These are phyloP conservation scores for Diabrotica undecimpunctata DNA, from an alignment of 1,140 invertebrate species.

Conservation along the genomic window DNA sequence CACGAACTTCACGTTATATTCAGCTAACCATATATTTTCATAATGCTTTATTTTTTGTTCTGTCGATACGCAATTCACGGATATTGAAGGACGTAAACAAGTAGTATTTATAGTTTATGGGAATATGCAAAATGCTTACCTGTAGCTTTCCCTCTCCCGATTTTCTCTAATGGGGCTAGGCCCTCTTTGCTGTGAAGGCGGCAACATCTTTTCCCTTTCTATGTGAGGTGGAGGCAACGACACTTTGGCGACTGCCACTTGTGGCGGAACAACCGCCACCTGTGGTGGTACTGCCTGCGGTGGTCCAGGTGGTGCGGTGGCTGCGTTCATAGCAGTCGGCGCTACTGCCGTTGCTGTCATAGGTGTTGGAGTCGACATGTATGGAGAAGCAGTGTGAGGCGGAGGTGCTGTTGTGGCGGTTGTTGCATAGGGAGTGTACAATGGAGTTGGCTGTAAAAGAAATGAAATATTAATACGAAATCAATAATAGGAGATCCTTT, in stretches of 20 bases:
- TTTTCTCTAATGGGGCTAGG: constrained; percentile 60
- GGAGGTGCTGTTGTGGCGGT: constrained; percentile 41
- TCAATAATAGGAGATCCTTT: too few relatives aligned
- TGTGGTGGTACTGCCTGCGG: constrained; percentile 3
- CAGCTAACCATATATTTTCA: too few relatives aligned
- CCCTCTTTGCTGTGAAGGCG: constrained; percentile 55
- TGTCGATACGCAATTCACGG: too few relatives aligned
- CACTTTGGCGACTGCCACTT: constrained; percentile 25
- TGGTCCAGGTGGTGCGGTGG: constrained; percentile 2
- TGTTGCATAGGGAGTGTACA: constrained; percentile 27
- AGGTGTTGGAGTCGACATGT: constrained; percentile 29
- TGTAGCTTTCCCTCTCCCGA: constrained; percentile 76
- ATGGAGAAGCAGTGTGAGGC: constrained; percentile 35
- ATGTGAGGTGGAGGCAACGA: constrained; percentile 48
- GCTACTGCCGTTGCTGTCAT: constrained; percentile 31
- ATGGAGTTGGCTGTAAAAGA: constrained; percentile 4
- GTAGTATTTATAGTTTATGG: too few relatives aligned
- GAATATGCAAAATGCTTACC: constrained; percentile 51
- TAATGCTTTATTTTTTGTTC: too few relatives aligned
- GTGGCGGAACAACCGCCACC: constrained; percentile 9
- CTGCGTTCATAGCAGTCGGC: constrained; percentile 35
- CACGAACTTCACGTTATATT: too few relatives aligned
- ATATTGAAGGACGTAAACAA: too few relatives aligned
- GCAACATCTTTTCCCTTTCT: constrained; percentile 21
- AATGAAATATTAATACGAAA: constrained; percentile 2